Evolutionary conservation across 2,797 vertebrate species (phyloP), one percentile per base, ranked within the genome.

Genomic region (Alosa sapidissima): DNA sequence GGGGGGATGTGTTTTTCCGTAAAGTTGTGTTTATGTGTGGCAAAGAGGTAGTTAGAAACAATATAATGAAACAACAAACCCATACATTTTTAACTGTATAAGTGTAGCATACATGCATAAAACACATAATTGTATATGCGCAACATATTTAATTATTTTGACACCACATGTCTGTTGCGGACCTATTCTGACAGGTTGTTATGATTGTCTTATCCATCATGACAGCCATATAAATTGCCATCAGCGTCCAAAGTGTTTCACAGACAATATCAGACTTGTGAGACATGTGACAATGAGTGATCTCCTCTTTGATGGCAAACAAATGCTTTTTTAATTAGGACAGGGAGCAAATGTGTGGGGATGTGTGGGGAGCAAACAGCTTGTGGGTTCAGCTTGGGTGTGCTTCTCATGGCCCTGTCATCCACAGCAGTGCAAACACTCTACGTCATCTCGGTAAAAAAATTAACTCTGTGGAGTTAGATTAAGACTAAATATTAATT

Each of bases 281-380:
- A 47, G 72, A 78, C 72, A 72, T 41, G 36, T 19, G 41, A 78
- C 19, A 45, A 78, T 78, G 68, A 75, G 36, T 16, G 36, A 78
- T 78, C 36, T 78, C 72, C 72, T 47, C 16, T 78, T 78, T 78
- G 72, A 78, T 47, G 72, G 72, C 72, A 78, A 78, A 78, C 72
- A 78, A 78, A 47, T 9, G 36, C 72, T 41, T 47, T 78, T 78
- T 78, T 78, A 78, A 78, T 78, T 78, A 41, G 68, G 72, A 78
- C 36, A 21, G 28, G 28, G 28, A 28, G 28, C 28, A 28, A 28
- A 28, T 28, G 28, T 28, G 72, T 45, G 14, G 14, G 19, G 36
- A 78, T 13, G 28, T 72, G 10, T 4, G 54, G 16, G 19, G 16
- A 55, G 16, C 19, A 5, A 78, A 47, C 14, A 47, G 7, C 36